phyloP scores from a whole-genome alignment of 1,140 invertebrate genomes.

The Mylabris phalerata region DNA sequence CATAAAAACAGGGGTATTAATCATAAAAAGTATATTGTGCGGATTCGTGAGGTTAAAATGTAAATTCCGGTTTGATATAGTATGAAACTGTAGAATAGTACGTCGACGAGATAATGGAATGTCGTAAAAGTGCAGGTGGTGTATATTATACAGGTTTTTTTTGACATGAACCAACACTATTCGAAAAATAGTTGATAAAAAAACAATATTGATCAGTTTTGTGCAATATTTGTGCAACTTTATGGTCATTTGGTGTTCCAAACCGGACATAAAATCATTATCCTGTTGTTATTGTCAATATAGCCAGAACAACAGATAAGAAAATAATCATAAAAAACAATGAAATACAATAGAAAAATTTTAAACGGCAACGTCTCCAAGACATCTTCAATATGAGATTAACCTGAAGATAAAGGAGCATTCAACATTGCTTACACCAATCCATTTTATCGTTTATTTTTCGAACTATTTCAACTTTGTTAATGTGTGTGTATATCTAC shows the following conservation, averaged over 20 bases:
- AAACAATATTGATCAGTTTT: neutral
- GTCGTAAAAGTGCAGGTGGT: constrained; percentile 22
- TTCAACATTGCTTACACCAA: no score
- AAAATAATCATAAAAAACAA: neutral
- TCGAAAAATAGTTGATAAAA: constrained; percentile 21
- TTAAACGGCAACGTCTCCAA: neutral
- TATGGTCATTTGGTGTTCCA: neutral
- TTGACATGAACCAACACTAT: constrained; percentile 12
- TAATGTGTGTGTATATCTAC: no score
- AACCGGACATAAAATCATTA: neutral
- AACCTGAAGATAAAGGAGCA: neutral
- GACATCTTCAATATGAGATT: neutral
- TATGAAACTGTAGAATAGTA: constrained; percentile 2
- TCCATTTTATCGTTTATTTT: no score
- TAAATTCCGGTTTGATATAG: constrained; percentile 10
- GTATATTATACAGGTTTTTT: constrained; percentile 8
- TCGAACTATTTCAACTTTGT: no score
- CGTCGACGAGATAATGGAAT: neutral
- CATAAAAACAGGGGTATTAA: neutral
- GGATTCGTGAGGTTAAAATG: constrained; percentile 16
- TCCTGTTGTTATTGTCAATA: neutral
- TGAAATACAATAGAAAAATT: neutral
- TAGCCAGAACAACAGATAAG: neutral
- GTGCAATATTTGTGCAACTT: neutral
- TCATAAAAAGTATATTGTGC: constrained; percentile 14